Conservation (phyloP, 2,797 vertebrate genomes). For the Anas georgica region DNA sequence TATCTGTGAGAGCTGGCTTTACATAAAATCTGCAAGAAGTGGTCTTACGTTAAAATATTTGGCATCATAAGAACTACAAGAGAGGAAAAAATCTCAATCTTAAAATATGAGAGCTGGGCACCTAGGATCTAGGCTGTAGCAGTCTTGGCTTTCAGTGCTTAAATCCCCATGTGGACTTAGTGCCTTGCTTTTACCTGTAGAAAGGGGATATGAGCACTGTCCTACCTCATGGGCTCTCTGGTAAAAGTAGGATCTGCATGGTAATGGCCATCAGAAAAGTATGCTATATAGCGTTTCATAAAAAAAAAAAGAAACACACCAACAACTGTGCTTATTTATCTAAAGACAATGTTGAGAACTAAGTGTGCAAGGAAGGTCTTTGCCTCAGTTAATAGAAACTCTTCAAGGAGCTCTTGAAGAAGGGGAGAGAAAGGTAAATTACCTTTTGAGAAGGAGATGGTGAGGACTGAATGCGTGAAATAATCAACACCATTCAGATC, state of each 20-base stretch:
- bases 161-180: neutral
- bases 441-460: neutral
- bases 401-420: neutral
- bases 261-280: neutral
- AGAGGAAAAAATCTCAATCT: rapidly evolving
- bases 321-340: neutral
- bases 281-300: neutral
- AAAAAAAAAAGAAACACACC: neutral
- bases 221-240: neutral
- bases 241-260: neutral
- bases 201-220: neutral
- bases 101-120: neutral
- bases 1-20: neutral
- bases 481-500: neutral
- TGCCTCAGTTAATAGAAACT: neutral
- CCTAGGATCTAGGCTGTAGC: neutral
- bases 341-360: neutral
- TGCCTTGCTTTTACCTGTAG: neutral
- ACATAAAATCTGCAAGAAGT: neutral
- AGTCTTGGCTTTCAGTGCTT: neutral
- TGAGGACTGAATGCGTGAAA: neutral
- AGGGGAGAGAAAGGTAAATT: neutral
- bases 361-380: neutral
- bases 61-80: neutral
- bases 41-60: neutral